phyloP scores from a whole-genome alignment of 2,888 invertebrate genomes.

The Psylliodes chrysocephalus region DNA sequence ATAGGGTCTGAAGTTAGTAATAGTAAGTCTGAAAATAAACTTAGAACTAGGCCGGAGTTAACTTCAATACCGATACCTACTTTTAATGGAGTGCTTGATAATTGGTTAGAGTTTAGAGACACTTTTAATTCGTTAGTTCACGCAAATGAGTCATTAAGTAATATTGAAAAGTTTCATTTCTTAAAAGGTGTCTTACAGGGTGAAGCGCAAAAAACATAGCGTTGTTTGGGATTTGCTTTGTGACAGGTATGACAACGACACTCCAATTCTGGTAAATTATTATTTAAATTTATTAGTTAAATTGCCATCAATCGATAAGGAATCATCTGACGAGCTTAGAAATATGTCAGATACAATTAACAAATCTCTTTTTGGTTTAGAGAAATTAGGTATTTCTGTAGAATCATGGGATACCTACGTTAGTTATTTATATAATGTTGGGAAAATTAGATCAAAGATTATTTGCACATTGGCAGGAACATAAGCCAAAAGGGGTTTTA shows the following conservation, averaged over 20 bases:
- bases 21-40: neutral
- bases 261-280: constrained; percentile 10
- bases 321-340: constrained; percentile 17
- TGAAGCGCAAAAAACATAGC: constrained; percentile 18
- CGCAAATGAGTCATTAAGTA: constrained; percentile 11
- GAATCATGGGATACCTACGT: neutral
- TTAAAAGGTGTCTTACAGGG: constrained; percentile 23
- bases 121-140: constrained; percentile 30
- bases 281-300: constrained; percentile 23
- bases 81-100: constrained; percentile 23
- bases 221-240: constrained; percentile 23
- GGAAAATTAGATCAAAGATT: neutral
- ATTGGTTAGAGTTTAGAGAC: constrained; percentile 33
- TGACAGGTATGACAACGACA: constrained; percentile 28
- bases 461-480: constrained; percentile 8
- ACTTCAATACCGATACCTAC: constrained; percentile 28
- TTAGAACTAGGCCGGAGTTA: constrained; percentile 8
- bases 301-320: constrained; percentile 14
- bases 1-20: neutral
- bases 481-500: neutral
- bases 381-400: neutral
- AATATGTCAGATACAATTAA: constrained; percentile 17
- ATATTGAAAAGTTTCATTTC: constrained; percentile 35
- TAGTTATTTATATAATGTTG: neutral
- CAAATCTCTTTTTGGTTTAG: constrained; percentile 2